Evolutionary conservation across 2,113 vertebrate species (phyloP).

Genomic region (Semicossyphus pulcher): DNA sequence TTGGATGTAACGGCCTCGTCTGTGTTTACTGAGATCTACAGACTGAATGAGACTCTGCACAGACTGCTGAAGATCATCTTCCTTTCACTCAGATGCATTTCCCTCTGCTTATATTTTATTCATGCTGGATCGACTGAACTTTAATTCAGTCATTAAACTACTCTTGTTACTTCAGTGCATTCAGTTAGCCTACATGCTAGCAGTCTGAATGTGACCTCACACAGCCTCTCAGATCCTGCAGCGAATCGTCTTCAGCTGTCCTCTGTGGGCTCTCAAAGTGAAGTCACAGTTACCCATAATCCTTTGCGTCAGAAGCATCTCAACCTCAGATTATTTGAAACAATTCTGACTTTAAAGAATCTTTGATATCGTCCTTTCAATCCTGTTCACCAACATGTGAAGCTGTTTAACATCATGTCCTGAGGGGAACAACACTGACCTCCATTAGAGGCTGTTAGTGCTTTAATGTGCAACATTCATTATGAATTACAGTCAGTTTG

Average conservation of each 20-base stretch:
- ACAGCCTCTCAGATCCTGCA: conserved; percentile 21
- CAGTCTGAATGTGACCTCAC: conserved; percentile 27
- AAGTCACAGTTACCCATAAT: conserved; percentile 28
- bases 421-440: conserved; percentile 46
- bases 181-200: conserved; percentile 18
- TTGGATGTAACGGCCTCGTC: too few species aligned
- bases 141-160: too few species aligned
- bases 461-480: conserved; percentile 62
- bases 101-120: too few species aligned
- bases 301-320: conserved; percentile 11
- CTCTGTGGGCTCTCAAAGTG: conserved; percentile 11
- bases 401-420: conserved; percentile 39
- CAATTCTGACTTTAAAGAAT: conserved; percentile 34
- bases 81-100: too few species aligned
- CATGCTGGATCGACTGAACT: too few species aligned
- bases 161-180: conserved; percentile 22
- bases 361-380: conserved; percentile 33
- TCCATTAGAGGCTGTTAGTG: conserved; percentile 70
- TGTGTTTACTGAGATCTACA: conserved; percentile 5
- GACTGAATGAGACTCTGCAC: neutral
- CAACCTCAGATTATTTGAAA: conserved; percentile 40
- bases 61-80: too few species aligned
- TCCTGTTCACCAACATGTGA: conserved; percentile 6
- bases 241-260: conserved; percentile 10
- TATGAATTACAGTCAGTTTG: conserved; percentile 50